Percentiles rank a stretch among this genome's conserved stretches.
Evolutionary conservation across 1,140 invertebrate genomes (phyloP).

Genomic region (Coenobita brevimanus): DNA sequence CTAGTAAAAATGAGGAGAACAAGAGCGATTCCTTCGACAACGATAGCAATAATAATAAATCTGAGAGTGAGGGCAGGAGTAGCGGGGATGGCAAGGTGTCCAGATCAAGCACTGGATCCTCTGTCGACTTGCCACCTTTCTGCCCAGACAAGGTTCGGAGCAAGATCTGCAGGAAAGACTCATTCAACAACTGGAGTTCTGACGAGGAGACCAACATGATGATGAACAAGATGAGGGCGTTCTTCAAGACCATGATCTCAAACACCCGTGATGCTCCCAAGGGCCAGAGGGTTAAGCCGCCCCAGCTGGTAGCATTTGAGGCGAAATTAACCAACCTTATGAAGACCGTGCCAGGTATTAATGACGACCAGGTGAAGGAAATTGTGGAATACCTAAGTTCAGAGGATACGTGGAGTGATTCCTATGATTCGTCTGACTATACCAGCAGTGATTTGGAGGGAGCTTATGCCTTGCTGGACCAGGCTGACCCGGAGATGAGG

Average conservation of each 20-base stretch:
- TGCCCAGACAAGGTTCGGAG: conserved; percentile 72
- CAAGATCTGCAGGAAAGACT: conserved; percentile 85
- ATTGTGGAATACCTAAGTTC: conserved; percentile 93
- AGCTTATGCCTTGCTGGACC: conserved; percentile 73
- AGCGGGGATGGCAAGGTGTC: conserved; percentile 69
- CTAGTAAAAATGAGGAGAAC: conserved; percentile 21
- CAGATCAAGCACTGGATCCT: conserved; percentile 66
- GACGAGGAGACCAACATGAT: conserved; percentile 94
- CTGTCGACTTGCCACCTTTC: conserved; percentile 68
- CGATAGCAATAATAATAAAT: conserved; percentile 62
- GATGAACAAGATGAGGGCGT: conserved; percentile 94
- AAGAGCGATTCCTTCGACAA: conserved; percentile 61
- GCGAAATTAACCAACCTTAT: conserved; percentile 90
- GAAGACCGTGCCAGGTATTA: conserved; percentile 92
- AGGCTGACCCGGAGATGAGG: conserved; percentile 76
- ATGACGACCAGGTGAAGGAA: conserved; percentile 91
- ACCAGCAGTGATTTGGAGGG: conserved; percentile 91
- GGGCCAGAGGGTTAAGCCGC: conserved; percentile 78
- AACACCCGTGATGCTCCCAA: conserved; percentile 59
- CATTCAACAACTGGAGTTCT: conserved; percentile 94
- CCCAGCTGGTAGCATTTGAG: conserved; percentile 89
- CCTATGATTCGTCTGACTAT: conserved; percentile 92
- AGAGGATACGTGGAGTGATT: conserved; percentile 94
- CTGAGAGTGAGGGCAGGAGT: conserved; percentile 64
- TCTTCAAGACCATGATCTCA: conserved; percentile 80